phyloP scores from a whole-genome alignment of 23 tunicate genomes.

The Clavelina lepadiformis region DNA sequence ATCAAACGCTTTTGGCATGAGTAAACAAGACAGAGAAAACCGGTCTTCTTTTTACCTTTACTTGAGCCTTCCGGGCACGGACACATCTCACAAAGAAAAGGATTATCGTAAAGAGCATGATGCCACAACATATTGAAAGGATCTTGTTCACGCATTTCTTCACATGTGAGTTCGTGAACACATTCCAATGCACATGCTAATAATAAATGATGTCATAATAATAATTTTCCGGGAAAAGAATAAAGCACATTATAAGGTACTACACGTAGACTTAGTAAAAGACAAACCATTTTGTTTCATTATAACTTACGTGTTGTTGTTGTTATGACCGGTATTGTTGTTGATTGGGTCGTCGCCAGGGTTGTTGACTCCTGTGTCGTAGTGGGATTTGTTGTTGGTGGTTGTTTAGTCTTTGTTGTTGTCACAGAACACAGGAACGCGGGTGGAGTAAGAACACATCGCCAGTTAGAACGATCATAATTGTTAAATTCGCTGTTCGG shows the following conservation, averaged over 20 bases:
- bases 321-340: constrained; percentile 13
- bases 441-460: constrained; percentile 68
- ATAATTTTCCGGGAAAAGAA: no score
- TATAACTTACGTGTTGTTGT: constrained; percentile 6
- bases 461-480: constrained; percentile 89
- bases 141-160: constrained; percentile 57
- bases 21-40: no score
- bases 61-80: constrained; percentile 63
- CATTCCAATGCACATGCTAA: constrained; percentile 45
- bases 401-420: no score
- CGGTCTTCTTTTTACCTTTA: constrained; percentile 33
- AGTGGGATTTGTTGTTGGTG: constrained; percentile 33
- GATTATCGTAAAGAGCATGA: constrained; percentile 23
- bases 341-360: constrained; percentile 15
- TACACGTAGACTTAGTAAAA: no score
- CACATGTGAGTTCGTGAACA: constrained; percentile 57
- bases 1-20: no score
- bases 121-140: constrained; percentile 32
- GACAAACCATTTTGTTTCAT: no score
- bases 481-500: constrained; percentile 34
- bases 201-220: neutral
- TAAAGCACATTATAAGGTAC: no score
- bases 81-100: constrained; percentile 49
- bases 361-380: constrained; percentile 1
- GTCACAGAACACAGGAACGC: constrained; percentile 16